A percentile compares a stretch with the other conserved stretches of the same genome.
Evolutionary conservation across 2,797 vertebrate genomes (phyloP).

Genomic region (Euphonia xanthogaster): DNA sequence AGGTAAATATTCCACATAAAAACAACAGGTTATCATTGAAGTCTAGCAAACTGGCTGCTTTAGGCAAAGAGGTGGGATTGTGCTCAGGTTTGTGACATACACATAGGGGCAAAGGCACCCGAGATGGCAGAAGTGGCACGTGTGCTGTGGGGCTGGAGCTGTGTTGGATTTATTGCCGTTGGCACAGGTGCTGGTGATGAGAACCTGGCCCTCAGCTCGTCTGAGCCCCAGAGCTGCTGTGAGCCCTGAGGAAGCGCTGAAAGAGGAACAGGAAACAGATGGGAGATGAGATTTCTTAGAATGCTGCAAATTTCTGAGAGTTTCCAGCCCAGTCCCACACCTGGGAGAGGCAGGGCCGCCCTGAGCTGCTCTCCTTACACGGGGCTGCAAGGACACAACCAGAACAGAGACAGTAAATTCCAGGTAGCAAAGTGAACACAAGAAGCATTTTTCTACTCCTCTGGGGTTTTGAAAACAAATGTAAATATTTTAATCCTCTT

Average conservation of each 20-base stretch:
- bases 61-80: background rate
- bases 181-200: background rate
- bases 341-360: background rate
- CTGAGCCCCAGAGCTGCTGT: background rate
- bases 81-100: background rate
- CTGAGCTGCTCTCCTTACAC: background rate
- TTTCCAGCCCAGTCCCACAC: background rate
- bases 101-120: rapidly evolving
- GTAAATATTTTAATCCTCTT: no score
- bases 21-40: background rate
- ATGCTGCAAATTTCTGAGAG: background rate
- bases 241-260: slow-evolving; percentile 29
- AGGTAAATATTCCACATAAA: slow-evolving; percentile 58
- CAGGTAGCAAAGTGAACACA: background rate
- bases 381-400: background rate
- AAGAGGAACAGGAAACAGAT: slow-evolving; percentile 79
- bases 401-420: no score
- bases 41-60: background rate
- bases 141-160: rapidly evolving
- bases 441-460: background rate
- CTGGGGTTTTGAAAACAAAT: background rate
- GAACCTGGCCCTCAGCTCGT: background rate
- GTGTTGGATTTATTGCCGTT: background rate
- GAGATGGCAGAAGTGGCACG: rapidly evolving
- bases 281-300: slow-evolving; percentile 66